Evolutionary conservation across 2,888 invertebrate species (phyloP).

Genomic region (Apoda limacodes): DNA sequence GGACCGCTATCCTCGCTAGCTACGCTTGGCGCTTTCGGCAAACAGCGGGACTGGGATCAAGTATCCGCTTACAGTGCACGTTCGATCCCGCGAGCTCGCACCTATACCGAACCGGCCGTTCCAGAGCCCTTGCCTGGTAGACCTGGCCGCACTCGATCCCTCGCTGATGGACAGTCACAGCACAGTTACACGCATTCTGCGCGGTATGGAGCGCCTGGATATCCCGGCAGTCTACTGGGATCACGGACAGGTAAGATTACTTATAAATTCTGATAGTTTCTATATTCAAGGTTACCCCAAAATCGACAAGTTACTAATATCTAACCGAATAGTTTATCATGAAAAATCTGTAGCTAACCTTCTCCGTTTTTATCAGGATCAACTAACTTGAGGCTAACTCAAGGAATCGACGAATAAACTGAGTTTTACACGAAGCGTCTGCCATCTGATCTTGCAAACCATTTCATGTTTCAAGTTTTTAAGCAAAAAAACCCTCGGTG

Average conservation of each 20-base stretch:
- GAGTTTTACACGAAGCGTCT: too few relatives aligned
- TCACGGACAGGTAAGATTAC: conserved; percentile 58
- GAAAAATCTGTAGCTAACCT: too few relatives aligned
- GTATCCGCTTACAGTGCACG: conserved; percentile 92
- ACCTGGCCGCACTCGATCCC: conserved; percentile 81
- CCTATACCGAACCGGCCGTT: conserved; percentile 75
- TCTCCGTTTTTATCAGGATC: too few relatives aligned
- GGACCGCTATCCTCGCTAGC: conserved; percentile 86
- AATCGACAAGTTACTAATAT: too few relatives aligned
- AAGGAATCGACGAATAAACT: too few relatives aligned
- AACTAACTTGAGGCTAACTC: too few relatives aligned
- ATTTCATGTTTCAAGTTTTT: too few relatives aligned
- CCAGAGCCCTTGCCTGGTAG: conserved; percentile 83
- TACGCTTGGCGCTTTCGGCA: conserved; percentile 85
- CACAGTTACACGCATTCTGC: conserved; percentile 89
- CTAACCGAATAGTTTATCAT: too few relatives aligned
- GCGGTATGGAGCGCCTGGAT: conserved; percentile 80
- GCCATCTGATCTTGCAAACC: too few relatives aligned
- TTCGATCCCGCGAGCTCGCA: conserved; percentile 88
- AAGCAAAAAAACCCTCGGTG: too few relatives aligned
- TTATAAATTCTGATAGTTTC: too few relatives aligned
- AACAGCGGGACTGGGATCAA: conserved; percentile 79
- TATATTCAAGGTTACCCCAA: too few relatives aligned
- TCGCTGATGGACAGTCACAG: conserved; percentile 91
- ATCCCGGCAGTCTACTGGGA: conserved; percentile 75